Percentiles rank a stretch among this genome's conserved stretches.
These are phyloP conservation scores for Melanostoma mellinum DNA, from an alignment of 2,888 invertebrate species.

Conservation along the genomic window DNA sequence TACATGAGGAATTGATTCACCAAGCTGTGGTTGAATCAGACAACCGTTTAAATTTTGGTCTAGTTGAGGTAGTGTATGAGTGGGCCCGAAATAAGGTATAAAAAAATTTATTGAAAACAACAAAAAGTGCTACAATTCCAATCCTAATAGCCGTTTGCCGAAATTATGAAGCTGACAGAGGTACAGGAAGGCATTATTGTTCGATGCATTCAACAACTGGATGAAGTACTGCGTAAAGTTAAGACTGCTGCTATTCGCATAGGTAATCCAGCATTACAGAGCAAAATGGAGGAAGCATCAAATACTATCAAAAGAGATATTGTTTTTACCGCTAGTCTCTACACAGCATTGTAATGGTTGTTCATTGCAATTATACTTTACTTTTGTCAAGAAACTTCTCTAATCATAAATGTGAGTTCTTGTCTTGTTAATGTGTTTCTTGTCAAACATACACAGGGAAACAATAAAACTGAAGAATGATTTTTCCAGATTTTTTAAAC, in stretches of 20 bases:
- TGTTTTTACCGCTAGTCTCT: conserved; percentile 98
- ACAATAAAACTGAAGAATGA: too few species aligned
- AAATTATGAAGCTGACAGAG: conserved; percentile 95
- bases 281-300: conserved; percentile 97
- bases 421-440: too few species aligned
- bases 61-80: conserved; percentile 97
- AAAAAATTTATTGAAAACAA: conserved; percentile 31
- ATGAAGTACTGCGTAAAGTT: conserved; percentile 94
- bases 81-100: conserved; percentile 94
- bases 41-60: conserved; percentile 91
- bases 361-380: neutral
- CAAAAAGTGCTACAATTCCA: neutral
- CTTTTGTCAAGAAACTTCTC: too few species aligned
- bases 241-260: conserved; percentile 96
- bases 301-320: conserved; percentile 97
- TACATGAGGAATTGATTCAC: conserved; percentile 84
- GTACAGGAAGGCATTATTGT: conserved; percentile 99
- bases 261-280: conserved; percentile 94
- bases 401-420: too few species aligned
- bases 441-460: too few species aligned
- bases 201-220: conserved; percentile 96
- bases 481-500: too few species aligned
- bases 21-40: conserved; percentile 82
- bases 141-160: conserved; percentile 89
- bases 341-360: conserved; percentile 84